Percentiles rank a stretch among this genome's conserved stretches.
phyloP scores from a whole-genome alignment of 2,797 vertebrate genomes.

The Oreonectes daqikongensis region DNA sequence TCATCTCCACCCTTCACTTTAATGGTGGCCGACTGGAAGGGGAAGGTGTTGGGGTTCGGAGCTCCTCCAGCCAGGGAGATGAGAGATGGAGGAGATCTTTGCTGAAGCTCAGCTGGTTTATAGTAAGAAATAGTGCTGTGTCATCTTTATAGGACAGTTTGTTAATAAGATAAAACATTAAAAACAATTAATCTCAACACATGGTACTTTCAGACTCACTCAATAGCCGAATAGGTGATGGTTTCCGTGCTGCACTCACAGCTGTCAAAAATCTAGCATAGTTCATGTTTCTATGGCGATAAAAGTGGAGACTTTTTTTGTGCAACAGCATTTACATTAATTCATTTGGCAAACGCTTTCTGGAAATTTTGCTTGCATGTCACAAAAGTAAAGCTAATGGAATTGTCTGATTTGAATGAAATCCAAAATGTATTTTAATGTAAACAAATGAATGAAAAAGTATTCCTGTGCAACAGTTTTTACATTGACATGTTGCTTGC shows the following conservation, averaged over 20 bases:
- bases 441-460: no score
- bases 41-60: constrained; percentile 89
- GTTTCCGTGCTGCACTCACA: constrained; percentile 84
- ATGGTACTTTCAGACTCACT: constrained; percentile 77
- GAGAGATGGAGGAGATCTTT: constrained; percentile 80
- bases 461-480: no score
- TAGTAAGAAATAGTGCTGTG: neutral
- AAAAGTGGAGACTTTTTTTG: neutral
- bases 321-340: no score
- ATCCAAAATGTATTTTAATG: no score
- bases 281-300: constrained; percentile 79
- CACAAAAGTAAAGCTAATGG: neutral
- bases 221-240: constrained; percentile 82
- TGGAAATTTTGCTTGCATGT: no score
- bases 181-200: neutral
- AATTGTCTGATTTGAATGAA: neutral
- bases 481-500: no score
- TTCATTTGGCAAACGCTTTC: no score
- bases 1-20: constrained; percentile 73
- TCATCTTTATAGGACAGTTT: neutral
- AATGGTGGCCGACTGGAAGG: constrained; percentile 84
- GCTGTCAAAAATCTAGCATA: constrained; percentile 88
- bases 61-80: constrained; percentile 90
- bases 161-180: neutral
- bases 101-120: constrained; percentile 82